These are phyloP conservation scores for Scolopax mira DNA, from an alignment of 2,113 vertebrate species.

Conservation along the genomic window DNA sequence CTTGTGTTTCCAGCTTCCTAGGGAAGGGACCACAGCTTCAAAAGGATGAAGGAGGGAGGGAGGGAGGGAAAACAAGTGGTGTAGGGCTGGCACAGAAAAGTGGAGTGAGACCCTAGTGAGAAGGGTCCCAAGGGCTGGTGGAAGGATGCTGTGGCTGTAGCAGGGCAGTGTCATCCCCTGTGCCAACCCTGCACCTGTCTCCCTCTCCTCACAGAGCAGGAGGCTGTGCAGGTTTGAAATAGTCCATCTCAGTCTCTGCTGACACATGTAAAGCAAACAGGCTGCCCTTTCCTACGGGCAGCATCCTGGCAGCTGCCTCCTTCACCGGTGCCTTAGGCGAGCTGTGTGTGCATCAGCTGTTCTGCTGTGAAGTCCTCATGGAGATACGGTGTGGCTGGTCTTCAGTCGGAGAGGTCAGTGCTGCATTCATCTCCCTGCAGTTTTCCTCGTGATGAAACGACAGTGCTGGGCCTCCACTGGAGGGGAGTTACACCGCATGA, in stretches of 20 bases:
- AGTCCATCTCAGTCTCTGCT: not conserved
- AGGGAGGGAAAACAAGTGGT: not conserved
- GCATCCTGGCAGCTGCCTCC: not conserved
- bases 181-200: fast-evolving
- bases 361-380: not conserved
- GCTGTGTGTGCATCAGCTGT: not conserved
- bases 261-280: not conserved
- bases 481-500: not conserved
- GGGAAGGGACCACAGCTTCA: not conserved
- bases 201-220: not conserved
- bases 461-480: not conserved
- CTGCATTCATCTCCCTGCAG: not conserved
- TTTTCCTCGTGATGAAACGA: not conserved
- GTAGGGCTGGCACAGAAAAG: not conserved
- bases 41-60: not conserved
- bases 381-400: not conserved
- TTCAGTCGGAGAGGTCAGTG: not conserved
- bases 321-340: not conserved
- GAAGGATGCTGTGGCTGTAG: not conserved
- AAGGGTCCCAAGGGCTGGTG: not conserved
- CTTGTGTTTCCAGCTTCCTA: not conserved
- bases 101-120: not conserved
- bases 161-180: not conserved
- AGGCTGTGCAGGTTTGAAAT: not conserved
- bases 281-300: not conserved